Evolutionary conservation across 2,113 vertebrate genomes (phyloP).

Genomic region (Sebastes schlegelii): DNA sequence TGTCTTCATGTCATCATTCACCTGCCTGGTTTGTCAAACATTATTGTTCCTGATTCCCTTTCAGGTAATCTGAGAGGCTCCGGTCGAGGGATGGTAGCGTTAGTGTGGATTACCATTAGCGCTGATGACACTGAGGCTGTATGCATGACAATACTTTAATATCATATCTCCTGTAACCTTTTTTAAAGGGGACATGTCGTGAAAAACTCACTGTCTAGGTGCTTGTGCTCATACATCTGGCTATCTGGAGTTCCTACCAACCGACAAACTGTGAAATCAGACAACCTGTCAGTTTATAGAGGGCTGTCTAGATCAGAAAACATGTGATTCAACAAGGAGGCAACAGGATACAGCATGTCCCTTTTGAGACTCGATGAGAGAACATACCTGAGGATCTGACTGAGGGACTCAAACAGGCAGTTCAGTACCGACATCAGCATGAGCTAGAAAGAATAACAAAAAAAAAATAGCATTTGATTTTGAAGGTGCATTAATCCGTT

Average conservation of each 20-base stretch:
- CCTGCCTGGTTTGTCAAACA: too few species aligned
- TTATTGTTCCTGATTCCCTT: neutral
- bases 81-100: neutral
- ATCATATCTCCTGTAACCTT: too few species aligned
- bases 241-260: too few species aligned
- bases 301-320: too few species aligned
- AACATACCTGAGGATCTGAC: constrained; percentile 86
- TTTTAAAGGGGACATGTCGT: too few species aligned
- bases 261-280: too few species aligned
- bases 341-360: too few species aligned
- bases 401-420: constrained; percentile 88
- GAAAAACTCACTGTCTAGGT: too few species aligned
- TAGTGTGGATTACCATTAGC: neutral
- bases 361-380: neutral
- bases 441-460: constrained; percentile 75
- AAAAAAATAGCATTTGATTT: neutral
- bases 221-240: too few species aligned
- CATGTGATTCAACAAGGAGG: too few species aligned
- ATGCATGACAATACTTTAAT: too few species aligned
- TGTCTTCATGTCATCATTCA: neutral
- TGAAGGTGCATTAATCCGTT: neutral
- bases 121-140: neutral
- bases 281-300: too few species aligned
- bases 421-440: constrained; percentile 88
- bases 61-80: neutral